phyloP scores from a whole-genome alignment of 2,888 invertebrate genomes.

The Hylaea fasciaria region DNA sequence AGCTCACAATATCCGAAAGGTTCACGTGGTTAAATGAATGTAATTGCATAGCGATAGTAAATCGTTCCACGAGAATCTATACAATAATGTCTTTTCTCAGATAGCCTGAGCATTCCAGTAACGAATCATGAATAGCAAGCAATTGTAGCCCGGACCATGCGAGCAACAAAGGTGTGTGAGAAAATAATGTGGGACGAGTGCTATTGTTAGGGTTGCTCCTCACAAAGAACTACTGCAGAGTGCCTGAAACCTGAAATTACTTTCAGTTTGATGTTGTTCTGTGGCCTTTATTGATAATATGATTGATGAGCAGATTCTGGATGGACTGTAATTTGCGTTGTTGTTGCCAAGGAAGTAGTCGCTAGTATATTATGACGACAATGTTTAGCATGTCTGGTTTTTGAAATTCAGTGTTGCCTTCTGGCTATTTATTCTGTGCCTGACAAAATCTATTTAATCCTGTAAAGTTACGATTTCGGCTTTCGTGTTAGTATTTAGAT shows the following conservation, averaged over 20 bases:
- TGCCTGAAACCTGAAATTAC: conserved; percentile 59
- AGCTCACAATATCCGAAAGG: too few species aligned
- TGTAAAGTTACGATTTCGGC: too few species aligned
- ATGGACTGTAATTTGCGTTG: conserved; percentile 2
- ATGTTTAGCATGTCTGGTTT: too few species aligned
- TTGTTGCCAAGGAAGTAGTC: background rate
- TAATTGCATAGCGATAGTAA: background rate
- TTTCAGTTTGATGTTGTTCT: conserved; percentile 46
- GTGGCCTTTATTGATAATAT: conserved; percentile 33
- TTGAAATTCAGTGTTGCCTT: too few species aligned
- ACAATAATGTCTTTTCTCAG: conserved; percentile 20
- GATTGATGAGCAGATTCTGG: conserved; percentile 30
- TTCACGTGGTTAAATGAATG: too few species aligned
- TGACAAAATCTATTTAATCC: too few species aligned
- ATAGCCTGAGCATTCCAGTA: conserved; percentile 47
- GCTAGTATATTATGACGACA: too few species aligned
- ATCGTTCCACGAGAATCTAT: conserved; percentile 8
- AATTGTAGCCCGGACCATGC: conserved; percentile 57
- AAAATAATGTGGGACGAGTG: conserved; percentile 68
- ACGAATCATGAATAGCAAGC: conserved; percentile 64
- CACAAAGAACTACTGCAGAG: conserved; percentile 62
- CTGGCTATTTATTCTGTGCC: too few species aligned
- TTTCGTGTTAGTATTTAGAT: too few species aligned
- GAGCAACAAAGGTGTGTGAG: conserved; percentile 63
- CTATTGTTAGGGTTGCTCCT: conserved; percentile 59